Evolutionary conservation across 1,140 invertebrate genomes (phyloP), one percentile per base, ranked within the genome.

Genomic region (Drosophila mauritiana): DNA sequence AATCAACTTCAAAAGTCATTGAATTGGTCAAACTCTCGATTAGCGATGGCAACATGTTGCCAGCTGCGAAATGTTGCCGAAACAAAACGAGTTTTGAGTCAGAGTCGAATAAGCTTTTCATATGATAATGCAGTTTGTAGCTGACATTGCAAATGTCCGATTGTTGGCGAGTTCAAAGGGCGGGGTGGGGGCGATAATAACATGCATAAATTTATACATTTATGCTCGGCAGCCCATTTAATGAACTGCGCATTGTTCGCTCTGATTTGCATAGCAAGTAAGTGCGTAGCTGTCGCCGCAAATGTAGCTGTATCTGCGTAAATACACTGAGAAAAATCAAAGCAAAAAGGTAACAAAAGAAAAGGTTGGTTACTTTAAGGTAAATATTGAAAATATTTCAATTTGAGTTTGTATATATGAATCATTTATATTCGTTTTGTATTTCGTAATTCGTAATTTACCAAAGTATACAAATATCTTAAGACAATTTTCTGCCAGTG

Each of bases 191-290:
- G 64, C 68, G 73, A 73, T 75, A 79, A 76, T 48, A 80, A 80
- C 57, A 85, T 77, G 77, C 76, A 84, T 83, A 76, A 84, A 83
- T 82, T 74, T 75, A 69, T 70, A 57, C 57, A 70, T 81, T 72
- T 70, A 78, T 73, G 83, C 72, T 75, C 64, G 63, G 49, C 74
- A 78, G 43, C 40, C 53, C 64, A 72, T 74, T 77, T 89, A 88
- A 88, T 88, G 85, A 89, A 84, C 76, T 89, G 75, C 67, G 78
- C 70, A 73, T 76, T 82, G 83, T 86, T 73, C 49, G 73, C 36
- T 54, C 22, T 85, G 49, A 55, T 55, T 83, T 72, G 49, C 43
- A 62, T 56, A 69, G 64, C 43, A 43, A 77, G 55, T 63, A 70
- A 40, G 22, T 46, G 74, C 58, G 53, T 42, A 55, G 34, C 42